Conservation (phyloP, 2,797 vertebrate genomes). For the Gastrophryne carolinensis region DNA sequence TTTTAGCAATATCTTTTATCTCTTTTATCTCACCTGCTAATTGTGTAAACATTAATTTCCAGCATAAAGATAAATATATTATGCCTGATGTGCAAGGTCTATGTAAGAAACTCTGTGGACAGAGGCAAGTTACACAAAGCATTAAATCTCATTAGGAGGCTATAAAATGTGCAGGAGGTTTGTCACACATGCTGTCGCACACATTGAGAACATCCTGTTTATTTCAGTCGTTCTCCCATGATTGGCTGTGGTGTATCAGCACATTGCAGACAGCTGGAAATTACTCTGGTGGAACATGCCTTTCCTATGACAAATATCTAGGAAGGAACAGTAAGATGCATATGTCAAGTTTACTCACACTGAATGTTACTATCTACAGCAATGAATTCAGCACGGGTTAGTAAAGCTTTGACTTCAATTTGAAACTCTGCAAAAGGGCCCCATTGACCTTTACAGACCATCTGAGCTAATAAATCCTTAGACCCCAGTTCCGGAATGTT, state of each 20-base stretch:
- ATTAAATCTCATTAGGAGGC: conserved; percentile 68
- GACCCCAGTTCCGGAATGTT: conserved; percentile 88
- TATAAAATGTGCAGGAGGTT: conserved; percentile 71
- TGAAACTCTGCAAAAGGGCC: conserved; percentile 57
- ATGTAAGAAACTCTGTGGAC: conserved; percentile 43
- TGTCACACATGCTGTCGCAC: conserved; percentile 77
- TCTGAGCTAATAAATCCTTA: conserved; percentile 87
- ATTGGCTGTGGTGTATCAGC: conserved; percentile 76
- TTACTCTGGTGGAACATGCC: conserved; percentile 85
- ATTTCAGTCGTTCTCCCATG: conserved; percentile 74
- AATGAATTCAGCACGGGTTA: conserved; percentile 79
- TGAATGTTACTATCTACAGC: conserved; percentile 64
- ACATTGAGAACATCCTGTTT: conserved; percentile 86
- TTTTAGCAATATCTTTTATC: background rate
- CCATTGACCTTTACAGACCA: conserved; percentile 75
- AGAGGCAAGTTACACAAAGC: conserved; percentile 68
- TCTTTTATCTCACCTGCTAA: background rate
- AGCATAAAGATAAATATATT: background rate
- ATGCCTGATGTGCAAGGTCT: background rate
- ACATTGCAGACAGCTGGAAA: conserved; percentile 89
- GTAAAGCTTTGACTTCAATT: conserved; percentile 50
- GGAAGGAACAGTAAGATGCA: conserved; percentile 83
- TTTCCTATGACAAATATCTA: conserved; percentile 89
- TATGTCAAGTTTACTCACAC: conserved; percentile 70
- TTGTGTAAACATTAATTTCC: background rate